A percentile compares a stretch with the other conserved stretches of the same genome.
These are phyloP conservation scores for Panulirus ornatus DNA, from an alignment of 1,140 invertebrate species.

Conservation along the genomic window DNA sequence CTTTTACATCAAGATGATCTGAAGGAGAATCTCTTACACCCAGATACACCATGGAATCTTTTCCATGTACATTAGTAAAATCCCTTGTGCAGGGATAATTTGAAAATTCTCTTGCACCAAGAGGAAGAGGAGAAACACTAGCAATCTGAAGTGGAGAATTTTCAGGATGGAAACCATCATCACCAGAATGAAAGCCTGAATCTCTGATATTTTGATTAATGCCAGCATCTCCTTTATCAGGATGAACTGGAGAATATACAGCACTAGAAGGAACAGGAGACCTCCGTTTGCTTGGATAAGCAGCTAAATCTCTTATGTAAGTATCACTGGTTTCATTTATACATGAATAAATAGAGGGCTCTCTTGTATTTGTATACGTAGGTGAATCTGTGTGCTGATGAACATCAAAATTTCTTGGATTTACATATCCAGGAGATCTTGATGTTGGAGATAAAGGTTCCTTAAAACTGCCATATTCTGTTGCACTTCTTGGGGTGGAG, in stretches of 20 bases:
- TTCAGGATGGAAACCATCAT: not conserved
- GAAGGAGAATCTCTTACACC: too few species aligned
- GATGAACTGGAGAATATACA: conserved; percentile 31
- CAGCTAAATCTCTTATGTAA: conserved; percentile 19
- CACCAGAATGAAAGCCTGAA: not conserved
- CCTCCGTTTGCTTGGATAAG: not conserved
- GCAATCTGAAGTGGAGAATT: not conserved
- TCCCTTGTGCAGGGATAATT: not conserved
- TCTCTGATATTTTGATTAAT: not conserved
- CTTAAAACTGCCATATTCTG: not conserved
- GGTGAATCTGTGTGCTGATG: not conserved
- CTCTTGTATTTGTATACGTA: not conserved
- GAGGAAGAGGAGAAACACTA: not conserved
- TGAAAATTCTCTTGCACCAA: not conserved
- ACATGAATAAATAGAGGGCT: not conserved
- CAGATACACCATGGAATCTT: too few species aligned
- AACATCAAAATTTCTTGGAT: not conserved
- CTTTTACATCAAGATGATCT: too few species aligned
- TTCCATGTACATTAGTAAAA: too few species aligned
- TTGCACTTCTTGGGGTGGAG: not conserved
- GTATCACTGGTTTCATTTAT: conserved; percentile 10
- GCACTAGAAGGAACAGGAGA: not conserved
- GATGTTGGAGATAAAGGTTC: not conserved
- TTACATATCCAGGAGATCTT: conserved; percentile 13
- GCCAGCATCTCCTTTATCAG: not conserved